Evolutionary conservation across 2,888 invertebrate species (phyloP), one percentile per base, ranked within the genome.

Genomic region (Brachynemurus nebulosus): DNA sequence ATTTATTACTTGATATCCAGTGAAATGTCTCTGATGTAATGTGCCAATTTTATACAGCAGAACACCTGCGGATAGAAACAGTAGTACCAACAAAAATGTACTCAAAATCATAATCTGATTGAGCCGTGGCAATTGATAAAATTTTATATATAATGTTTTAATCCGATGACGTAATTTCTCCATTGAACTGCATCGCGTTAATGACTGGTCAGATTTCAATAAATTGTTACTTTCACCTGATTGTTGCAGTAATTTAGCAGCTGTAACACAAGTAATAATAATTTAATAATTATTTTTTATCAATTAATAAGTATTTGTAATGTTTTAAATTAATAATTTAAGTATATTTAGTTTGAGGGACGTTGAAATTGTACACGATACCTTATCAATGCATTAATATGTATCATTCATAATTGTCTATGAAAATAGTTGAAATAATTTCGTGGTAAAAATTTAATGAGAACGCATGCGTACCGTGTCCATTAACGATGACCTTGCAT

Each of bases 21-120:
- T 47, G 58, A 59, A 49, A 59, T 62, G 54, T 57, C 58, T 53
- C 42, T 57, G 59, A 50, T 65, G 67, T 33, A 68, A 62, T 52
- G 64, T 63, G 47, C 71, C 66, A 53, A 76, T 72, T 53, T 75
- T 64, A 57, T 72, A 73, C 6, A 75, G 64, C 39, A 76, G 62
- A 35, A 72, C 63, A 40, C 70, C 67, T 16, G 76, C 74, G 17
- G 75, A 75, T 40, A 74, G 55, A 57, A 74, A 68, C 45, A 76
- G 61, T 47, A 74, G 60, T 40, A 74, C 60, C 46, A 74, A 64
- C 55, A 76, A 61, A 39, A 70, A 59, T 18, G 72, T 72, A 51
- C 72, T 72, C 35, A 70, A 61, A 47, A 70, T 64, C 36, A 75
- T 60, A 44, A 74, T 63, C 43, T 72, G 57, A 46, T 66, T 70